Conservation (phyloP, 2,797 vertebrate species). For the Lepilemur ruficaudatus region DNA sequence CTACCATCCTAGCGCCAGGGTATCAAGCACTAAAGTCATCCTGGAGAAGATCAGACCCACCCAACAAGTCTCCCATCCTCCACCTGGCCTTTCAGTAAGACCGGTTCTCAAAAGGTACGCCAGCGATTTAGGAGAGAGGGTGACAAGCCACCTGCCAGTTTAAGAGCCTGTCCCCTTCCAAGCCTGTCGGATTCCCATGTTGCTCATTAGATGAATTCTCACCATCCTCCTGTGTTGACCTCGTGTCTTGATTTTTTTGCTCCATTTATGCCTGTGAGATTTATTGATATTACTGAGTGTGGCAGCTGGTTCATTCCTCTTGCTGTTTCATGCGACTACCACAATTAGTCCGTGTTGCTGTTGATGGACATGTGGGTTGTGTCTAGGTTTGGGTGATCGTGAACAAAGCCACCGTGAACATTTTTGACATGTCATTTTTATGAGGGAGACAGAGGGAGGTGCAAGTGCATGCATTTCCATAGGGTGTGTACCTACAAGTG, state of each 20-base stretch:
- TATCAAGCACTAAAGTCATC: no score
- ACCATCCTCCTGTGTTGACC: rapidly evolving
- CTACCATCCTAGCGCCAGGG: background rate
- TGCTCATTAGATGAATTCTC: background rate
- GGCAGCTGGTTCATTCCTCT: background rate
- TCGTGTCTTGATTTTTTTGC: rapidly evolving
- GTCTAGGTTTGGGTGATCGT: background rate
- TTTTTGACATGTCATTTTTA: background rate
- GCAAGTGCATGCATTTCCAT: background rate
- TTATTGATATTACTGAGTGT: rapidly evolving
- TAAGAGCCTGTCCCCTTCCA: background rate
- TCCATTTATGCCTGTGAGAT: no score
- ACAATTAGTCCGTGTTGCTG: no score
- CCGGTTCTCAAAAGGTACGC: background rate
- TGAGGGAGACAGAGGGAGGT: background rate
- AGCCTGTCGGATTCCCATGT: rapidly evolving
- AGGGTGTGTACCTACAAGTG: no score
- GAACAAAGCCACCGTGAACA: background rate
- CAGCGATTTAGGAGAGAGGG: background rate
- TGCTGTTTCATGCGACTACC: background rate
- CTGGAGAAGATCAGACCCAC: background rate
- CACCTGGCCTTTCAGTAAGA: background rate
- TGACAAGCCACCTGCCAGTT: rapidly evolving
- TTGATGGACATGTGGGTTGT: background rate
- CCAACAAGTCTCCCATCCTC: no score